Evolutionary conservation across 2,113 vertebrate species (phyloP).

Genomic region (Takifugu flavidus): DNA sequence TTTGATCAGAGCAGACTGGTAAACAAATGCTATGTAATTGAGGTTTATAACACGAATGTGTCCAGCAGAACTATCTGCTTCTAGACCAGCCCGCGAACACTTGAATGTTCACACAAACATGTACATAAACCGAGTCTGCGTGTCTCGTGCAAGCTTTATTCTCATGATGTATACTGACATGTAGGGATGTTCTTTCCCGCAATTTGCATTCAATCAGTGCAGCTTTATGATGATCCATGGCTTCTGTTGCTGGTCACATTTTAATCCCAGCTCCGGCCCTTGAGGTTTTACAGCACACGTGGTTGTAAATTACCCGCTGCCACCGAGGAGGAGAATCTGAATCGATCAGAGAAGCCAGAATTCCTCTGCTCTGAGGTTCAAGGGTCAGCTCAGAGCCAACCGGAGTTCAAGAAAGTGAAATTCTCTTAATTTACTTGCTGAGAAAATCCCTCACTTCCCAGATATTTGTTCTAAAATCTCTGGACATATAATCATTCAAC

Average conservation of each 20-base stretch:
- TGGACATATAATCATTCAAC: neutral
- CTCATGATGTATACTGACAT: slow-evolving; percentile 67
- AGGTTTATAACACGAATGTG: slow-evolving; percentile 74
- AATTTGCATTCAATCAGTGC: slow-evolving; percentile 75
- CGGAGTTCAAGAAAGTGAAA: too few relatives aligned
- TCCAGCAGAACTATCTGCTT: slow-evolving; percentile 56
- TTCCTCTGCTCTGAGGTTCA: slow-evolving; percentile 66
- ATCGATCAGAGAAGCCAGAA: slow-evolving; percentile 44
- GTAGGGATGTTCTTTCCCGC: slow-evolving; percentile 57
- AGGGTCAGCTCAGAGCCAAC: slow-evolving; percentile 35
- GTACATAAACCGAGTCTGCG: slow-evolving; percentile 42
- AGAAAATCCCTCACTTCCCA: too few relatives aligned
- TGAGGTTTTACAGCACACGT: slow-evolving; percentile 61
- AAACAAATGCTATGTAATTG: slow-evolving; percentile 73
- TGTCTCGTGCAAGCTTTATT: slow-evolving; percentile 49
- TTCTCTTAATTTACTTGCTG: too few relatives aligned
- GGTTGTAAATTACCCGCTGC: slow-evolving; percentile 68
- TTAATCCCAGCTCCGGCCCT: slow-evolving; percentile 60
- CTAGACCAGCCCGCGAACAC: slow-evolving; percentile 21
- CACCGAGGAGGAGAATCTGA: slow-evolving; percentile 41
- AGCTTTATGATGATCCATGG: slow-evolving; percentile 70
- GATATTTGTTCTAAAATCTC: slow-evolving; percentile 4
- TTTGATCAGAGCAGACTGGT: slow-evolving; percentile 51
- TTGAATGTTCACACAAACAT: slow-evolving; percentile 28
- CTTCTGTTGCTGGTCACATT: slow-evolving; percentile 61